A percentile compares a stretch with the other conserved stretches of the same genome.
These are phyloP conservation scores for Cryptomyrus ogoouensis DNA, from an alignment of 2,113 vertebrate species.

Conservation along the genomic window DNA sequence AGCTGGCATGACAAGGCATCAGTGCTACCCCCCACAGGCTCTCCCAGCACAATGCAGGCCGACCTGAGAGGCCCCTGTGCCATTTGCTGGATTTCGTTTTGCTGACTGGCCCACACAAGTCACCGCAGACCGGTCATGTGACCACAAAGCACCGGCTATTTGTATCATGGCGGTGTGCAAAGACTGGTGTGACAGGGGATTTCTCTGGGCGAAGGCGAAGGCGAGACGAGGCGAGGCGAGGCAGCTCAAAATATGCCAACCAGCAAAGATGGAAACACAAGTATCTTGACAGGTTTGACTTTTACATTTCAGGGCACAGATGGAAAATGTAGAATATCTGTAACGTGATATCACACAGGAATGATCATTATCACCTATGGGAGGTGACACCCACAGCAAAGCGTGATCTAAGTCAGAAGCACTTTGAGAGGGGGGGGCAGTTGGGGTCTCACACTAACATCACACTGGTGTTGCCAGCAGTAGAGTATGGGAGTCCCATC, in stretches of 20 bases:
- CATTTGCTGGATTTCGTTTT: background rate
- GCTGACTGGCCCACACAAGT: background rate
- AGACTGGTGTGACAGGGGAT: background rate
- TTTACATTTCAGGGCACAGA: background rate
- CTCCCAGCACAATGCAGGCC: background rate
- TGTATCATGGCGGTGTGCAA: background rate
- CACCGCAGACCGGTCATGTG: background rate
- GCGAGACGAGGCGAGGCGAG: background rate
- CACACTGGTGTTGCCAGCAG: background rate
- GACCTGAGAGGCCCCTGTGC: background rate
- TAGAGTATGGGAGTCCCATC: background rate
- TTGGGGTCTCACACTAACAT: background rate
- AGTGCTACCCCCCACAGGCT: background rate
- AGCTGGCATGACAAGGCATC: background rate
- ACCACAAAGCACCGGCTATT: background rate
- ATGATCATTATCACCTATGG: background rate
- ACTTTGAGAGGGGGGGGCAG: background rate
- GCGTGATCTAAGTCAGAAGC: background rate
- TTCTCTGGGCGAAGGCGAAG: background rate
- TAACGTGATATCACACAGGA: background rate
- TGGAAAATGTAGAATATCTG: background rate
- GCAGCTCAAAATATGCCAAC: background rate
- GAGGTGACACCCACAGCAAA: background rate
- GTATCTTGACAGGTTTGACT: background rate
- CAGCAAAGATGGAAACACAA: background rate